Evolutionary conservation across 2,797 vertebrate species (phyloP).

Genomic region (Bradypodion pumilum): DNA sequence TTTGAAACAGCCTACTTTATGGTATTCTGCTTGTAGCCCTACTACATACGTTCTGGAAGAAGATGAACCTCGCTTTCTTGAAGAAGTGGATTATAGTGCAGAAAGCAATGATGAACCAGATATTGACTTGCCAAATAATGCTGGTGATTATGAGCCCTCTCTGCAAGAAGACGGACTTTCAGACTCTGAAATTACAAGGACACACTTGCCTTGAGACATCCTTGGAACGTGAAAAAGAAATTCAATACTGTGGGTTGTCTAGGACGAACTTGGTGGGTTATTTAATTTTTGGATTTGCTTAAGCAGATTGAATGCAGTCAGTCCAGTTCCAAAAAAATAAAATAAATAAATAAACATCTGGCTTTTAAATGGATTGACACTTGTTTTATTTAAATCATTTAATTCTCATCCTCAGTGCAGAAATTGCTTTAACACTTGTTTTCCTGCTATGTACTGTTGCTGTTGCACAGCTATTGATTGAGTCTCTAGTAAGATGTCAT

Average conservation of each 20-base stretch:
- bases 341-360: slow-evolving; percentile 76
- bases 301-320: slow-evolving; percentile 57
- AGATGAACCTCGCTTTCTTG: slow-evolving; percentile 94
- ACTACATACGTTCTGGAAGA: slow-evolving; percentile 94
- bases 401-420: slow-evolving; percentile 65
- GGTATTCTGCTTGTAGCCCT: slow-evolving; percentile 74
- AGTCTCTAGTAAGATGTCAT: slow-evolving; percentile 51
- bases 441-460: slow-evolving; percentile 62
- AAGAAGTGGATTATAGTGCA: slow-evolving; percentile 97
- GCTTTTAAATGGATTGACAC: slow-evolving; percentile 62
- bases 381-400: slow-evolving; percentile 73
- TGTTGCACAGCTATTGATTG: too few relatives aligned
- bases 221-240: slow-evolving; percentile 60
- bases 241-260: slow-evolving; percentile 59
- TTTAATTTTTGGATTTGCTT: slow-evolving; percentile 61
- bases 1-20: slow-evolving; percentile 40
- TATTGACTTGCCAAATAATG: slow-evolving; percentile 79
- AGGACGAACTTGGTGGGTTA: slow-evolving; percentile 43
- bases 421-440: slow-evolving; percentile 55
- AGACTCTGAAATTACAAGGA: slow-evolving; percentile 83
- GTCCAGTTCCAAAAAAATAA: slow-evolving; percentile 69
- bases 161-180: slow-evolving; percentile 81
- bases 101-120: slow-evolving; percentile 93
- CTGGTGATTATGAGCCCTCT: slow-evolving; percentile 76
- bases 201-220: slow-evolving; percentile 70